Conservation (phyloP, 2,888 invertebrate species). For the Thymelicus acteon region DNA sequence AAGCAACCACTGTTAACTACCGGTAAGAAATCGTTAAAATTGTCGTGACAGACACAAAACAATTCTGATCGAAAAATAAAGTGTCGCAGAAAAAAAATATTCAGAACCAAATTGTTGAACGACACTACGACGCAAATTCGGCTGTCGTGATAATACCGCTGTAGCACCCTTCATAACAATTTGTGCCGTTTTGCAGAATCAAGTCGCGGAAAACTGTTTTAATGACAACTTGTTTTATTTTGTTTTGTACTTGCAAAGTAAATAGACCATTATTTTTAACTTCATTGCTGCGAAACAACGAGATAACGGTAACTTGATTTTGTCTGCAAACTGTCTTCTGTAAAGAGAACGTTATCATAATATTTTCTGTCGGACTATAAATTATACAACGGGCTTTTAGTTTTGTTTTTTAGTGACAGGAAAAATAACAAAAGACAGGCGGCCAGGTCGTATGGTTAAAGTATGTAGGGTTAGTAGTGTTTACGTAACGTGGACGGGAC, state of each 20-base stretch:
- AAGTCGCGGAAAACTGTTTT: slow-evolving; percentile 26
- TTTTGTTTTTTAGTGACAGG: too few species aligned
- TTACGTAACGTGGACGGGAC: too few species aligned
- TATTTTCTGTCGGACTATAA: too few species aligned
- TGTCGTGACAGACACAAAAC: not conserved
- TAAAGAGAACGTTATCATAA: too few species aligned
- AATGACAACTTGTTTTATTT: slow-evolving; percentile 22
- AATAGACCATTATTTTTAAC: slow-evolving; percentile 12
- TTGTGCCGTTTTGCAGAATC: slow-evolving; percentile 27
- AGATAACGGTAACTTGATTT: slow-evolving; percentile 2
- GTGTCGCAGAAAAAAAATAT: not conserved
- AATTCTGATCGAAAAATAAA: slow-evolving; percentile 1
- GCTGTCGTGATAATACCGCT: slow-evolving; percentile 22
- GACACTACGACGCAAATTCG: slow-evolving; percentile 15
- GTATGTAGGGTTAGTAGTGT: too few species aligned
- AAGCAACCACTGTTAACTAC: too few species aligned
- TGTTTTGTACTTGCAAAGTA: slow-evolving; percentile 11
- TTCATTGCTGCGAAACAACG: not conserved
- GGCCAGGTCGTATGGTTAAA: too few species aligned
- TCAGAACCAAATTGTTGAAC: slow-evolving; percentile 1
- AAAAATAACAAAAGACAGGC: too few species aligned
- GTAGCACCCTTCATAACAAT: slow-evolving; percentile 27
- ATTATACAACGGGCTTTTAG: too few species aligned
- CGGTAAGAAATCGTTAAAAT: not conserved
- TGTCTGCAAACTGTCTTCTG: not conserved